A percentile compares a stretch with the other conserved stretches of the same genome.
Conservation (phyloP, 2,797 vertebrate genomes). For the Poeciliopsis infans region DNA sequence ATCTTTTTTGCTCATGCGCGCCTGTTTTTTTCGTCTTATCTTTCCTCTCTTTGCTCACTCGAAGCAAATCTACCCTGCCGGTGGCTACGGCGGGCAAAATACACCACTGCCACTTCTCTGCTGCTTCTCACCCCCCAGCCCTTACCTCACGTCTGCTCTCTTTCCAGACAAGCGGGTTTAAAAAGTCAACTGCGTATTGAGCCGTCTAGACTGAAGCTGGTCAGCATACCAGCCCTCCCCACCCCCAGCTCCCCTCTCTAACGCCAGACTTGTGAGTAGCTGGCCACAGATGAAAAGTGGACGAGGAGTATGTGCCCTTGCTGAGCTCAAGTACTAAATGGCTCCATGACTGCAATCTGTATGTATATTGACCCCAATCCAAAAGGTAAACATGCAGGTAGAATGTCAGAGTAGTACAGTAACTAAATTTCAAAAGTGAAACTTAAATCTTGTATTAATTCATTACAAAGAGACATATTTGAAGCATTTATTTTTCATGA, state of each 20-base stretch:
- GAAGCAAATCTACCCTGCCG: conserved; percentile 26
- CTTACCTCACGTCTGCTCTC: conserved; percentile 76
- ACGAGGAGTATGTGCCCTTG: conserved; percentile 75
- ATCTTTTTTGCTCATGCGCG: neutral
- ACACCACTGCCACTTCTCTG: conserved; percentile 62
- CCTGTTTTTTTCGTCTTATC: neutral
- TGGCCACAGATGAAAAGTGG: conserved; percentile 72
- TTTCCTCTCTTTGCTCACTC: conserved; percentile 20
- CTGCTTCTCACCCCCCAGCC: conserved; percentile 58
- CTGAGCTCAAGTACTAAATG: conserved; percentile 53
- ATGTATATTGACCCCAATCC: conserved; percentile 46
- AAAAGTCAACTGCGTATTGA: conserved; percentile 83
- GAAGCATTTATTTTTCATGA: neutral
- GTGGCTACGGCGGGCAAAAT: conserved; percentile 53
- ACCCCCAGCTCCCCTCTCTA: conserved; percentile 45
- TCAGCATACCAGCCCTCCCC: conserved; percentile 63
- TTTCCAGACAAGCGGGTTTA: conserved; percentile 82
- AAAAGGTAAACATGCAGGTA: conserved; percentile 4
- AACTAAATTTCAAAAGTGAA: neutral
- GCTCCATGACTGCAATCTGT: conserved; percentile 48
- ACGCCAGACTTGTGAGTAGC: conserved; percentile 65
- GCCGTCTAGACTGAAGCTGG: conserved; percentile 79
- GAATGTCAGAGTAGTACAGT: neutral
- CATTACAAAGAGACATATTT: neutral
- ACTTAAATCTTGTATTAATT: neutral